These are phyloP conservation scores for Cassiopea xamachana DNA, from an alignment of 30 jellyfish, hydroid and myxozoan genomes.

Conservation along the genomic window DNA sequence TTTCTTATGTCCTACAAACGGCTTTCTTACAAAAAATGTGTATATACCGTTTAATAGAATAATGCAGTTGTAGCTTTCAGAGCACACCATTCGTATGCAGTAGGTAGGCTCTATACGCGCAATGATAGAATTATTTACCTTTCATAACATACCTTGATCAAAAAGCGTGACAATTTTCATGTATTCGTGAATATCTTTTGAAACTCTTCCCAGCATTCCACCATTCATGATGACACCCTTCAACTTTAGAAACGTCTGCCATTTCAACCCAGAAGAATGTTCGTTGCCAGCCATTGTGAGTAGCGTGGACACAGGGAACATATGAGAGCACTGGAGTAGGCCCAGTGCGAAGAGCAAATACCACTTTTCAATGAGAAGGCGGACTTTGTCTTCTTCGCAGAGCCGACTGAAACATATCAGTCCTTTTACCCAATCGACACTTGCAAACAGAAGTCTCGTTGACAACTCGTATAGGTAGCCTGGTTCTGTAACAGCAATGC, in stretches of 20 bases:
- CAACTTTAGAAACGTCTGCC: conserved; percentile 91
- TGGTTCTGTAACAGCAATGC: conserved; percentile 87
- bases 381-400: conserved; percentile 81
- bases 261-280: conserved; percentile 54
- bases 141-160: conserved; percentile 81
- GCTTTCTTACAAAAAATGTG: too few species aligned
- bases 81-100: too few species aligned
- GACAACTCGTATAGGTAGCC: conserved; percentile 96
- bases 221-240: conserved; percentile 93
- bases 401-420: conserved; percentile 81
- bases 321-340: conserved; percentile 87
- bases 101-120: not conserved
- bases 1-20: too few species aligned
- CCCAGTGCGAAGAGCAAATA: conserved; percentile 90
- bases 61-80: too few species aligned
- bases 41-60: too few species aligned
- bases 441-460: conserved; percentile 91
- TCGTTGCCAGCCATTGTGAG: conserved; percentile 80
- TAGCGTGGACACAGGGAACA: conserved; percentile 98
- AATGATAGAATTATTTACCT: not conserved
- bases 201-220: conserved; percentile 70
- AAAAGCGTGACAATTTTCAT: conserved; percentile 93
- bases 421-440: conserved; percentile 97
- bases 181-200: conserved; percentile 86
- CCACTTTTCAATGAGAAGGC: conserved; percentile 90